A percentile compares a stretch with the other conserved stretches of the same genome.
phyloP scores from a whole-genome alignment of 2,888 invertebrate species.

The Tridacna crocea region DNA sequence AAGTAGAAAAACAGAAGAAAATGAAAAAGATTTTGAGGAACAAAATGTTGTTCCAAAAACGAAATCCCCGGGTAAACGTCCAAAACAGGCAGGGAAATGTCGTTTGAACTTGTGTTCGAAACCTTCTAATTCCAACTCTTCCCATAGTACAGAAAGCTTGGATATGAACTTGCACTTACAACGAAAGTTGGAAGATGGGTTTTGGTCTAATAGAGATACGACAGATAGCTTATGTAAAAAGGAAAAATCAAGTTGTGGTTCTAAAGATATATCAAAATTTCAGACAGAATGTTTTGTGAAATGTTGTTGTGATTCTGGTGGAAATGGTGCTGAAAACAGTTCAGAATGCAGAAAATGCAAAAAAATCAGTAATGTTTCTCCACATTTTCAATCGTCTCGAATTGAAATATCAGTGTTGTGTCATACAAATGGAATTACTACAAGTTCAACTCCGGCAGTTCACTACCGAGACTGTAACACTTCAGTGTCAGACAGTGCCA shows the following conservation, averaged over 20 bases:
- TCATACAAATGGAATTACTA: slow-evolving; percentile 53
- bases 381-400: slow-evolving; percentile 22
- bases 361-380: slow-evolving; percentile 58
- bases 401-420: slow-evolving; percentile 52
- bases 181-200: slow-evolving; percentile 60
- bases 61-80: slow-evolving; percentile 66
- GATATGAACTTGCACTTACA: slow-evolving; percentile 70
- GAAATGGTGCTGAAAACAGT: slow-evolving; percentile 38
- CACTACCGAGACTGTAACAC: slow-evolving; percentile 46
- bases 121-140: slow-evolving; percentile 72
- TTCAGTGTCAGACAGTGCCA: slow-evolving; percentile 54
- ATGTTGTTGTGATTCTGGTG: slow-evolving; percentile 41
- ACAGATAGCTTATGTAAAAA: slow-evolving; percentile 66
- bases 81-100: slow-evolving; percentile 70
- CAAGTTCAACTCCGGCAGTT: slow-evolving; percentile 40
- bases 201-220: slow-evolving; percentile 75
- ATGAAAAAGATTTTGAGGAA: slow-evolving; percentile 67
- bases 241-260: slow-evolving; percentile 75
- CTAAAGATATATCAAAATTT: slow-evolving; percentile 78
- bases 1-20: slow-evolving; percentile 68
- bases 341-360: slow-evolving; percentile 44
- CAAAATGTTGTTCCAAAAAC: slow-evolving; percentile 43
- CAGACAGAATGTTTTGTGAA: slow-evolving; percentile 52
- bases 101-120: slow-evolving; percentile 69
- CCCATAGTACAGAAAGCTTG: slow-evolving; percentile 76